Conservation (phyloP, 2,797 vertebrate genomes). For the Sebastes variabilis region DNA sequence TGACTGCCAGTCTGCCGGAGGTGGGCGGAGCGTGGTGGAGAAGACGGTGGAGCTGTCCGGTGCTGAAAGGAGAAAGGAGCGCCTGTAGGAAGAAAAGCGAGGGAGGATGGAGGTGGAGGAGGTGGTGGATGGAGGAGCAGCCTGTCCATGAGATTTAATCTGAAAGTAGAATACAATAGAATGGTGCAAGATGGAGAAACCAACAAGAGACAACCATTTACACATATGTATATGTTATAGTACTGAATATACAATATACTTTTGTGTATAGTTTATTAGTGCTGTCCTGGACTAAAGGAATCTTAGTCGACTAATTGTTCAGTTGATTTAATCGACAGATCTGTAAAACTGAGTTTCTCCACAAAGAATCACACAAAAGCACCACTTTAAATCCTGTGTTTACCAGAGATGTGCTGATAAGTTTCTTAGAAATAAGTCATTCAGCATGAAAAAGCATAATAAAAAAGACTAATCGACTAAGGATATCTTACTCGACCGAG, state of each 20-base stretch:
- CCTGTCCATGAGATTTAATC: conserved; percentile 8
- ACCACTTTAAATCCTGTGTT: too few species aligned
- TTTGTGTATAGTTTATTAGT: too few species aligned
- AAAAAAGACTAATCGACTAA: too few species aligned
- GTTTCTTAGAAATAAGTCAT: too few species aligned
- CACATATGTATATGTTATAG: neutral
- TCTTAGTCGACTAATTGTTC: too few species aligned
- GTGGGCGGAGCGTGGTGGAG: conserved; percentile 73
- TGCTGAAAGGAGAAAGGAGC: conserved; percentile 64
- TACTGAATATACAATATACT: neutral
- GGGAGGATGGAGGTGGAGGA: conserved; percentile 9
- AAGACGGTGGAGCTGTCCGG: conserved; percentile 72
- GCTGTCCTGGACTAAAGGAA: too few species aligned
- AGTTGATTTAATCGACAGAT: too few species aligned
- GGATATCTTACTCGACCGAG: too few species aligned
- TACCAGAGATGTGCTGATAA: too few species aligned
- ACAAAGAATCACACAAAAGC: too few species aligned
- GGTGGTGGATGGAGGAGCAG: conserved; percentile 9
- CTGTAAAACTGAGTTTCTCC: too few species aligned
- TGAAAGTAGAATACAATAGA: conserved; percentile 14
- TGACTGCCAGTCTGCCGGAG: conserved; percentile 77
- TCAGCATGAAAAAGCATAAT: too few species aligned
- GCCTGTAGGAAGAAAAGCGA: conserved; percentile 30
- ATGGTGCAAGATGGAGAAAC: neutral
- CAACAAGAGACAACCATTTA: neutral